Evolutionary conservation across 2,113 vertebrate genomes (phyloP), one percentile per base, ranked within the genome.

Genomic region (Scalopus aquaticus): DNA sequence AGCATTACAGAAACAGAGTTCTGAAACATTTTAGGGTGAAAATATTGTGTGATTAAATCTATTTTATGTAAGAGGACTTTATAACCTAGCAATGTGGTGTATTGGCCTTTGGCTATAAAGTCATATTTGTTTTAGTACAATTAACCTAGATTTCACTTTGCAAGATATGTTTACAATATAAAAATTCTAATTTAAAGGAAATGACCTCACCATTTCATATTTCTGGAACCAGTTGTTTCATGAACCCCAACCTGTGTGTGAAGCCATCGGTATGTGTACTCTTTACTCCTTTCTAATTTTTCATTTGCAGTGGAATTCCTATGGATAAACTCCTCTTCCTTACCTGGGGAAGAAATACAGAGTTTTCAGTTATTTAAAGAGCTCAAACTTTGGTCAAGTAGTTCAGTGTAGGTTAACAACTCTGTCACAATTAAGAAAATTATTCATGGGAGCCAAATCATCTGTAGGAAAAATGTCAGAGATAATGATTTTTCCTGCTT

Each of bases 171-270:
- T 95, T 93, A 91, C 96, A 97, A 93, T 90, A 32, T 70, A 97
- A 89, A 97, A 95, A 97, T 94, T n/a, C 87, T 97, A 98, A 98
- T 97, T 98, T 96, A 96, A 97, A 95, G 90, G 49, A 89, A 88
- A 96, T 98, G 96, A 98, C 77, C 98, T 99, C 98, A 99, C 99
- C 98, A 97, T 97, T 98, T 98, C 1, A 60, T 88, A 95, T 94
- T 96, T 97, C 96, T 96, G 92, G 98, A 97, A 94, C 79, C 96
- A 37, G 93, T 60, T 97, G 94, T 84, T 97, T 98, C 98, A 96
- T 96, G 95, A 96, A 98, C 93, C 81, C 95, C 97, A 95, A 97
- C 80, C 88, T 98, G 99, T 44, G 97, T 97, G 94, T 95, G 98
- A 92, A 98, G 98, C 98, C 99, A 98, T 32, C 98, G 98, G 88